Evolutionary conservation across 2,113 vertebrate species (phyloP).

Genomic region (Myotis lucifugus): DNA sequence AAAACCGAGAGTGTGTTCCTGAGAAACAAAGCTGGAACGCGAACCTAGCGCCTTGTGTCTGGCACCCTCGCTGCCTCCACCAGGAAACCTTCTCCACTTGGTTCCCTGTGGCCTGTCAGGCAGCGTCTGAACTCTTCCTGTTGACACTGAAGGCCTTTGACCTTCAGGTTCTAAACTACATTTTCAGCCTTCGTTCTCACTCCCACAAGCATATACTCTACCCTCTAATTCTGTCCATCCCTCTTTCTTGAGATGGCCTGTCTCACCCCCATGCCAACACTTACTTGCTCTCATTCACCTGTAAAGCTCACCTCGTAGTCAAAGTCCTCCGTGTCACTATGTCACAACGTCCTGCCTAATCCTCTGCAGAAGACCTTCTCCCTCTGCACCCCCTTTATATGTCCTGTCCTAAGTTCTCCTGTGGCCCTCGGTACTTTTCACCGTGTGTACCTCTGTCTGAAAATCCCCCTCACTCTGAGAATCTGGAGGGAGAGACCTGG

Average conservation of each 20-base stretch:
- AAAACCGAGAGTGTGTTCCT: background rate
- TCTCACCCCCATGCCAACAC: background rate
- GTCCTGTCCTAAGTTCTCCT: background rate
- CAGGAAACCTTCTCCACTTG: background rate
- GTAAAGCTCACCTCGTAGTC: background rate
- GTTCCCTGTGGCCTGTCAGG: background rate
- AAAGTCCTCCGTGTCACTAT: background rate
- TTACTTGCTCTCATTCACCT: background rate
- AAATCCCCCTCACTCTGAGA: background rate
- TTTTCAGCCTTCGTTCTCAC: background rate
- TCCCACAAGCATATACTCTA: background rate
- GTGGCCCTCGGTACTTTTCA: background rate
- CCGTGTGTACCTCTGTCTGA: rapidly evolving
- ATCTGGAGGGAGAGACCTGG: background rate
- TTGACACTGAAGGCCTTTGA: background rate
- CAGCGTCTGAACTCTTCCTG: background rate
- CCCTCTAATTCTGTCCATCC: background rate
- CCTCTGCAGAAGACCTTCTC: background rate
- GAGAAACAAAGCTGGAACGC: background rate
- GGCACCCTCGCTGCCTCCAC: background rate
- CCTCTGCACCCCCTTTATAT: background rate
- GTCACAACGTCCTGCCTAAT: background rate
- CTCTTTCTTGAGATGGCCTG: background rate
- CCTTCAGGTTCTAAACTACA: background rate
- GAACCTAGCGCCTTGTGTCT: background rate